These are phyloP conservation scores for Leptodactylus fallax DNA, from an alignment of 2,797 vertebrate species.

Conservation along the genomic window DNA sequence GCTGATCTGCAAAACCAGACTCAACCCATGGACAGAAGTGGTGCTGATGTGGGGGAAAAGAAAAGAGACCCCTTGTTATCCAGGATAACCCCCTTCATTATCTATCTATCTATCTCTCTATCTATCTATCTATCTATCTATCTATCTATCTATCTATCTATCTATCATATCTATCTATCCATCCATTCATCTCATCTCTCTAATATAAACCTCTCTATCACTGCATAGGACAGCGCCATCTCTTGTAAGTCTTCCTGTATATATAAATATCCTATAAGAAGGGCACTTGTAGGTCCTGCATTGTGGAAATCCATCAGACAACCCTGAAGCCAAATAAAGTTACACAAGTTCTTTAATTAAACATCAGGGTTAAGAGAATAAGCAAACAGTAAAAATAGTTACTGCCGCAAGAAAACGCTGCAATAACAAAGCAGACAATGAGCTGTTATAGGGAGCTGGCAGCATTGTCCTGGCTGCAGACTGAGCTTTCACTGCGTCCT, in stretches of 20 bases:
- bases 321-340: conserved; percentile 27
- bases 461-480: conserved; percentile 1
- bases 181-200: neutral
- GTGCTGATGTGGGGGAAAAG: no score
- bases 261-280: conserved; percentile 29
- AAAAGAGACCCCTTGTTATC: no score
- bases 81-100: no score
- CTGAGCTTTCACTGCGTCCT: conserved; percentile 24
- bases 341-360: conserved; percentile 54
- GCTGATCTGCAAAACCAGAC: no score
- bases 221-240: no score
- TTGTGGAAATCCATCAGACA: conserved; percentile 11
- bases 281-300: neutral
- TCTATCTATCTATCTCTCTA: no score
- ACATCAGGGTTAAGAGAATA: conserved; percentile 25
- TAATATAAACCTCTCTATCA: neutral
- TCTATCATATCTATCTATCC: conserved; percentile 2
- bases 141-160: neutral
- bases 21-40: no score
- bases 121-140: no score
- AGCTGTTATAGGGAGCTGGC: conserved; percentile 4
- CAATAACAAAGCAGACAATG: conserved; percentile 37
- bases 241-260: neutral
- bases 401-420: conserved; percentile 33
- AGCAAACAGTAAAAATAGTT: conserved; percentile 24